phyloP scores from a whole-genome alignment of 2,113 vertebrate genomes.

The Ctenomys sociabilis region DNA sequence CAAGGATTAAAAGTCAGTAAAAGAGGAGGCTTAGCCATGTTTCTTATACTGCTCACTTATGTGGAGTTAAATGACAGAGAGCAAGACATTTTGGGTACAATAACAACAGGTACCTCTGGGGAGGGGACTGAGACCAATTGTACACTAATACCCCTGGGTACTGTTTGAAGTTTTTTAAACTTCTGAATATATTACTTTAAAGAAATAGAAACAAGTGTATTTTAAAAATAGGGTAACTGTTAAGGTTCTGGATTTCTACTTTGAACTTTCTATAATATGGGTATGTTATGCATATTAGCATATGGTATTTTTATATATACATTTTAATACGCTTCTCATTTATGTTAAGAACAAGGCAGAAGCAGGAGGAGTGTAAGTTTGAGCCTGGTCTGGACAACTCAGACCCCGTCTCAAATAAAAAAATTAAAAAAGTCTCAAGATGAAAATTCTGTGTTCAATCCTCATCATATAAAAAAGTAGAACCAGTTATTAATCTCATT shows the following conservation, averaged over 20 bases:
- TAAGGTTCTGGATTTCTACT: constrained; percentile 22
- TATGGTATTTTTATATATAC: background rate
- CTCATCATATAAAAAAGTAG: background rate
- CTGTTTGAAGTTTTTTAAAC: background rate
- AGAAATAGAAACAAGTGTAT: background rate
- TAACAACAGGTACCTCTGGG: background rate
- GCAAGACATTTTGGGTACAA: background rate
- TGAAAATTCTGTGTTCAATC: background rate
- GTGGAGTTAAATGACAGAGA: background rate
- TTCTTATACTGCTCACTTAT: background rate
- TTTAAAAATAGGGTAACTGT: background rate
- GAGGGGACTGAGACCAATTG: background rate
- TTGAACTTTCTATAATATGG: background rate
- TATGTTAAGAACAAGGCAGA: background rate
- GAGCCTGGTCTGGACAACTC: background rate
- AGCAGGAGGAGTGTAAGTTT: background rate
- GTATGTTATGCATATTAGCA: background rate
- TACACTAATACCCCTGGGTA: background rate
- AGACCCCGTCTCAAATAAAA: background rate
- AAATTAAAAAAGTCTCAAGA: background rate
- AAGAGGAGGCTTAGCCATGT: background rate
- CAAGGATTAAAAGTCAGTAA: background rate
- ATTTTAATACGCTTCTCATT: background rate
- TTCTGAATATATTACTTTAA: background rate
- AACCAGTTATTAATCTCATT: background rate